These are phyloP conservation scores for Colletes collaris DNA, from an alignment of 2,888 invertebrate genomes.

Conservation along the genomic window DNA sequence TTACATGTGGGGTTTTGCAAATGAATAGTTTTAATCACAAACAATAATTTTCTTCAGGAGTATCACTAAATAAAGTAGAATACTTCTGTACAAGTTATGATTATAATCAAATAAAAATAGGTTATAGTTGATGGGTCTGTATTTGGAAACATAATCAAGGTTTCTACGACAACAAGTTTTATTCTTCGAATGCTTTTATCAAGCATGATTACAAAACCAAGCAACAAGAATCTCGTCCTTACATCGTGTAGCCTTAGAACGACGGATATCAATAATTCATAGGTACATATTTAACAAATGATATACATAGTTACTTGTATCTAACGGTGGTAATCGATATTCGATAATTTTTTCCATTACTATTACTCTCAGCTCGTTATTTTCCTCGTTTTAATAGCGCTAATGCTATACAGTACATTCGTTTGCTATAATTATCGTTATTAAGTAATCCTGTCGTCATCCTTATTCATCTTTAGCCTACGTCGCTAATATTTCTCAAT, in stretches of 20 bases:
- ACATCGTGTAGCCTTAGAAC: conserved; percentile 77
- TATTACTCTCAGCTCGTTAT: conserved; percentile 32
- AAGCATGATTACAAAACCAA: conserved; percentile 84
- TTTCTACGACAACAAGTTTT: conserved; percentile 82
- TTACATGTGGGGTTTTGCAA: no score
- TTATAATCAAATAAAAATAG: no score
- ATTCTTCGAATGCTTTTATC: conserved; percentile 80
- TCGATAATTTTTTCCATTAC: conserved; percentile 60
- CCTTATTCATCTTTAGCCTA: conserved; percentile 55
- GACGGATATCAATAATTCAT: conserved; percentile 73
- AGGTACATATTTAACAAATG: conserved; percentile 80
- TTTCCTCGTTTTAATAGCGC: conserved; percentile 51
- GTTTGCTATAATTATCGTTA: conserved; percentile 56
- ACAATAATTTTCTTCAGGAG: no score
- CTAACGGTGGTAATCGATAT: conserved; percentile 75
- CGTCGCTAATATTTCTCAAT: conserved; percentile 53
- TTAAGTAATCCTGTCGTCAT: conserved; percentile 57
- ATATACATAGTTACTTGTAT: conserved; percentile 73
- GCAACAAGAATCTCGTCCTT: conserved; percentile 82
- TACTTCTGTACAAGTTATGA: no score
- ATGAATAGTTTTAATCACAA: no score
- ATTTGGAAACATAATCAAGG: background rate
- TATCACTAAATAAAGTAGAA: no score
- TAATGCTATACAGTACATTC: conserved; percentile 67
- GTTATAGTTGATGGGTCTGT: no score